A percentile compares a stretch with the other conserved stretches of the same genome.
Evolutionary conservation across 2,113 vertebrate genomes (phyloP).

Genomic region (Lagopus leucura): DNA sequence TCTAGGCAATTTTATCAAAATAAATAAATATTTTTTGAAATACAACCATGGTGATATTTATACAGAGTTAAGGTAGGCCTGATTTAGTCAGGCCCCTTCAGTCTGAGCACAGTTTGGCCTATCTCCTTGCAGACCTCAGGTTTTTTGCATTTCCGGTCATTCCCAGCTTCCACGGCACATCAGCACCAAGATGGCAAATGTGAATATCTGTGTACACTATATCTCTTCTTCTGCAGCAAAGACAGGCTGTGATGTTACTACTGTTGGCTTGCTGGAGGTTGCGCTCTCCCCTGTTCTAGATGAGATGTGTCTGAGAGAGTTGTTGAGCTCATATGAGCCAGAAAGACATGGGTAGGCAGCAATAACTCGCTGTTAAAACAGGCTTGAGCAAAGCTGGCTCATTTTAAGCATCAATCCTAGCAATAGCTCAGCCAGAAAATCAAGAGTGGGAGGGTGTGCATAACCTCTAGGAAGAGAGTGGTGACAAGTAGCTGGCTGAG

Average conservation of each 20-base stretch:
- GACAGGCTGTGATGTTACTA: not conserved
- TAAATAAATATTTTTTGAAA: not conserved
- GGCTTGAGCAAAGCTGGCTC: constrained; percentile 15
- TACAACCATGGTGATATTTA: fast-evolving
- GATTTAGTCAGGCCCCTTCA: not conserved
- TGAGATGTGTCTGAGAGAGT: not conserved
- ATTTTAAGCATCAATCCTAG: constrained; percentile 28
- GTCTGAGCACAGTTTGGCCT: not conserved
- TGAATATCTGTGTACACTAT: not conserved
- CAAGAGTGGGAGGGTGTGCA: constrained; percentile 13
- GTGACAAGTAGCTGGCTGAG: constrained; percentile 64
- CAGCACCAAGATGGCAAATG: not conserved
- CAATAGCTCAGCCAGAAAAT: constrained; percentile 45
- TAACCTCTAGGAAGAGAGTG: constrained; percentile 59
- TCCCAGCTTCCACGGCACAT: not conserved
- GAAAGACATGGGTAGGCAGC: not conserved
- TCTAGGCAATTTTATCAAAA: not conserved
- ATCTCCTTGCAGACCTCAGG: not conserved
- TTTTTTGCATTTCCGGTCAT: fast-evolving
- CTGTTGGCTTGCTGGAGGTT: not conserved
- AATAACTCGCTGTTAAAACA: constrained; percentile 1
- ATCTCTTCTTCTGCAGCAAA: not conserved
- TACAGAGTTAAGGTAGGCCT: not conserved
- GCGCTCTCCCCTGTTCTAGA: not conserved
- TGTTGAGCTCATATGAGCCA: not conserved